phyloP scores from a whole-genome alignment of 2,797 vertebrate genomes.

The Brachyrhaphis roseni region DNA sequence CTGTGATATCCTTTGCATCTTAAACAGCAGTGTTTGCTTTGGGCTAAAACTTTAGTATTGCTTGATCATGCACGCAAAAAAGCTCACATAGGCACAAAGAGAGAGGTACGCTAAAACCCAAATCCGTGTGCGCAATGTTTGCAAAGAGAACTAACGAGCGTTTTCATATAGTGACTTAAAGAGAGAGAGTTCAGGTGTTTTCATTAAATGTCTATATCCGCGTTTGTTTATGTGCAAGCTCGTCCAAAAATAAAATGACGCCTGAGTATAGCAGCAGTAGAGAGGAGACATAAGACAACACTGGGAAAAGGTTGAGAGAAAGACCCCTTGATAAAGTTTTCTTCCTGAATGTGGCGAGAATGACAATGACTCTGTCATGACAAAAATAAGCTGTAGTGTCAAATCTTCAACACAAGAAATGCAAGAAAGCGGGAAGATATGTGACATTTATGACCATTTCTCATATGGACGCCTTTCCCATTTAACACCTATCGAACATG shows the following conservation, averaged over 20 bases:
- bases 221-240: not conserved
- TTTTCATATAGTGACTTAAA: constrained; percentile 18
- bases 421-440: constrained; percentile 4
- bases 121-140: constrained; percentile 6
- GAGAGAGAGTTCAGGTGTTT: constrained; percentile 18
- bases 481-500: constrained; percentile 11
- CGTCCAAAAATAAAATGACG: constrained; percentile 13
- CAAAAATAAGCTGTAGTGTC: constrained; percentile 25
- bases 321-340: constrained; percentile 63
- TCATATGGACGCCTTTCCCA: constrained; percentile 24
- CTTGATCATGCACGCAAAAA: constrained; percentile 51
- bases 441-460: constrained; percentile 20
- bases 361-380: constrained; percentile 53
- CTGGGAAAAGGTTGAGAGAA: constrained; percentile 28
- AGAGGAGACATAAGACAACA: constrained; percentile 26
- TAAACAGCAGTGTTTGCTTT: constrained; percentile 69
- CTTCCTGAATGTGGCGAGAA: constrained; percentile 54
- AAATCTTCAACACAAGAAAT: constrained; percentile 9
- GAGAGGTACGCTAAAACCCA: constrained; percentile 8
- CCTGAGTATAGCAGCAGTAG: constrained; percentile 19
- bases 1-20: constrained; percentile 71
- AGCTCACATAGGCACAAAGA: constrained; percentile 19
- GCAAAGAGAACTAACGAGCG: not conserved
- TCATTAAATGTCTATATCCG: not conserved
- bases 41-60: constrained; percentile 57